Evolutionary conservation across 2,797 vertebrate genomes (phyloP).

Genomic region (Bradypodion ventrale): DNA sequence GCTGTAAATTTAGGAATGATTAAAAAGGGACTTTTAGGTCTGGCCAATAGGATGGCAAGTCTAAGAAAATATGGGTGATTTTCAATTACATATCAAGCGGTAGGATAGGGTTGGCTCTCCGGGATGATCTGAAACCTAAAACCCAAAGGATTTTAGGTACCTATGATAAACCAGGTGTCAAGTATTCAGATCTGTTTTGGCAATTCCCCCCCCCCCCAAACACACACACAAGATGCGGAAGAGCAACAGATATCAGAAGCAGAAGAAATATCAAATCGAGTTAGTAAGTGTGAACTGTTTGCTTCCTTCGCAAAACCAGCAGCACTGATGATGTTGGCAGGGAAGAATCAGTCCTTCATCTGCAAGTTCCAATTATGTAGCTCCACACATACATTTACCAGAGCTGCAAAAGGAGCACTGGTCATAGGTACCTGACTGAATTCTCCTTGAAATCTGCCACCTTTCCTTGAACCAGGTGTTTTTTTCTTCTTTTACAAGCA

Average conservation of each 20-base stretch:
- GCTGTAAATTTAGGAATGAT: too few species aligned
- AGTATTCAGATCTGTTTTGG: too few species aligned
- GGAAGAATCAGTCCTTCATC: too few species aligned
- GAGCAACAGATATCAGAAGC: too few species aligned
- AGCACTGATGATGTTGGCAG: background rate
- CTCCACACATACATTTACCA: background rate
- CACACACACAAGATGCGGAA: too few species aligned
- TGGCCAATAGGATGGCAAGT: background rate
- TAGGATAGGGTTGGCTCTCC: background rate
- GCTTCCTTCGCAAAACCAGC: background rate
- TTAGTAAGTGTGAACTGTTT: background rate
- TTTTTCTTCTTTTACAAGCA: constrained; percentile 13
- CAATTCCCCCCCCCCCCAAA: background rate
- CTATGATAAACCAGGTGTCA: too few species aligned
- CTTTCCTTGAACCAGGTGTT: background rate
- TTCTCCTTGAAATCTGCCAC: background rate
- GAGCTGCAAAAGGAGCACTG: background rate
- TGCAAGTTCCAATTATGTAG: background rate
- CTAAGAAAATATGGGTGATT: background rate
- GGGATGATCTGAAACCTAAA: background rate
- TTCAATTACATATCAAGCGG: background rate
- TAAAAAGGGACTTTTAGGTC: too few species aligned
- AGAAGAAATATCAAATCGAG: background rate
- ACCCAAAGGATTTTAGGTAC: background rate
- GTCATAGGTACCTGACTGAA: background rate